Conservation (phyloP, 1,140 invertebrate genomes). For the Panagrolaimus sp. region DNA sequence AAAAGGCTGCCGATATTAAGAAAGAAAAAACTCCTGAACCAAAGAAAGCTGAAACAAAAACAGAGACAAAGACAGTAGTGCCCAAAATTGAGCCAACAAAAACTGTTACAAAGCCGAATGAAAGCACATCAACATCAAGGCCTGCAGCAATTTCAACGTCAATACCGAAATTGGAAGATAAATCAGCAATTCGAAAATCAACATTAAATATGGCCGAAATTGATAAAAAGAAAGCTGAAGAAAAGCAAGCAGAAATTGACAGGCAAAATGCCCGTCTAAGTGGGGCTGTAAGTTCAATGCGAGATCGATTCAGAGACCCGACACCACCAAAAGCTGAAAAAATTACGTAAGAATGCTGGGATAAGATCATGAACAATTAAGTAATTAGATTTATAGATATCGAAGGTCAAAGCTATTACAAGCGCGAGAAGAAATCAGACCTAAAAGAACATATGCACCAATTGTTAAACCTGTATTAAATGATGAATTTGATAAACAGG, state of each 20-base stretch:
- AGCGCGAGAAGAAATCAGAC: conserved; percentile 25
- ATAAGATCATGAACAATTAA: no score
- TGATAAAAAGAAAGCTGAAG: conserved; percentile 34
- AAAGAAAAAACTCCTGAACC: not conserved
- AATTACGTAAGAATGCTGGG: conserved; percentile 37
- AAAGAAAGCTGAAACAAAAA: not conserved
- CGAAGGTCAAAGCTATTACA: conserved; percentile 49
- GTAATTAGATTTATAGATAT: conserved; percentile 47
- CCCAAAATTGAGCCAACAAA: not conserved
- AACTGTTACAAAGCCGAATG: not conserved
- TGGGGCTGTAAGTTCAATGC: conserved; percentile 47
- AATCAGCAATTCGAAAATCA: conserved; percentile 45
- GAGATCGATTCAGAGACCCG: conserved; percentile 40
- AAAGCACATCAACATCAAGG: not conserved
- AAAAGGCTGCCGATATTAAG: no score
- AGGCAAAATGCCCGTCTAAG: conserved; percentile 21
- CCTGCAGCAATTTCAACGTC: not conserved
- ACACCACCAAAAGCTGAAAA: conserved; percentile 29
- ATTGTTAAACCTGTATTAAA: conserved; percentile 52
- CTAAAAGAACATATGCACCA: conserved; percentile 38
- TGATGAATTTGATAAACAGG: conserved; percentile 53
- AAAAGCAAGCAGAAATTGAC: conserved; percentile 24
- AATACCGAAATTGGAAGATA: conserved; percentile 36
- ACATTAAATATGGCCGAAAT: conserved; percentile 46
- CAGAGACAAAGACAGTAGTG: not conserved